Conservation (phyloP, 2,888 invertebrate species). For the Drosophila siamana region DNA sequence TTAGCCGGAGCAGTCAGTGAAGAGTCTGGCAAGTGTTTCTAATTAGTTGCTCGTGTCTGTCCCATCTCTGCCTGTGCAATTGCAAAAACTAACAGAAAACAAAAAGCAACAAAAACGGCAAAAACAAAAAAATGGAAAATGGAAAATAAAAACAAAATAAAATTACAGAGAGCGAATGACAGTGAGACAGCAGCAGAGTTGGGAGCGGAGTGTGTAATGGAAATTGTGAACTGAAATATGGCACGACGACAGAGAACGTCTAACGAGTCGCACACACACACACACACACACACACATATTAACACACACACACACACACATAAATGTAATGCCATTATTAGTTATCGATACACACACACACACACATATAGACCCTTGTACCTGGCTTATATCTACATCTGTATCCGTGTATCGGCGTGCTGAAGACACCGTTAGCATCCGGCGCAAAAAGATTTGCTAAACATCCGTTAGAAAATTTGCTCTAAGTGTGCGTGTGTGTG, state of each 20-base stretch:
- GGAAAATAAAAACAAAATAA: constrained; percentile 50
- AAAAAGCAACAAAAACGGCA: background rate
- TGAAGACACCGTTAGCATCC: constrained; percentile 71
- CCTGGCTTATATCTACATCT: constrained; percentile 19
- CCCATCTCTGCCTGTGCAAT: constrained; percentile 39
- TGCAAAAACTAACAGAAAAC: constrained; percentile 41
- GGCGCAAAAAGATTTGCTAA: constrained; percentile 75
- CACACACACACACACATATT: constrained; percentile 15
- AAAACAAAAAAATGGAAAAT: constrained; percentile 11
- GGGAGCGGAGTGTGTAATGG: constrained; percentile 49
- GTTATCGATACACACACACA: constrained; percentile 66
- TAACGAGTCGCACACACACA: constrained; percentile 46
- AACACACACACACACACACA: too few species aligned
- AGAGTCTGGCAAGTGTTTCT: constrained; percentile 67
- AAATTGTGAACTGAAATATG: constrained; percentile 70
- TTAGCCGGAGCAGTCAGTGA: constrained; percentile 13
- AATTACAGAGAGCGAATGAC: constrained; percentile 29
- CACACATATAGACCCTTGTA: constrained; percentile 10
- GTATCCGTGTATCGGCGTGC: constrained; percentile 34
- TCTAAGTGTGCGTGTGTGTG: constrained; percentile 6
- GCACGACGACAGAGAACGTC: constrained; percentile 45
- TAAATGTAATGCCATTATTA: constrained; percentile 80
- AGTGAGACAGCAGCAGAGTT: constrained; percentile 24
- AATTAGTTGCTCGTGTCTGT: constrained; percentile 72
- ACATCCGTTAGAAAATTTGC: constrained; percentile 73